Conservation (phyloP, 2,888 invertebrate genomes). For the Mimas tiliae region DNA sequence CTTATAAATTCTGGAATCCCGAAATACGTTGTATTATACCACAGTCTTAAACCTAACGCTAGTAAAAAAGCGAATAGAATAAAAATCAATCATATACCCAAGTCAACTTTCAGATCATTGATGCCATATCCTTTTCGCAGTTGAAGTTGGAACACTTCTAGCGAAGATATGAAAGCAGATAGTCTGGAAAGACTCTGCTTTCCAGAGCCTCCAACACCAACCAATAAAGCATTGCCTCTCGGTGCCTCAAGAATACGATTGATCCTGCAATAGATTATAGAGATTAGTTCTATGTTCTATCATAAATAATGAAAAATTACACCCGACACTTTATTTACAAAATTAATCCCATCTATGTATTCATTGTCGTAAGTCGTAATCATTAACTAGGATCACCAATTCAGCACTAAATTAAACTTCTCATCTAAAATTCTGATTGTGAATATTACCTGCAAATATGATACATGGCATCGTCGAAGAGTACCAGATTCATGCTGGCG, state of each 20-base stretch:
- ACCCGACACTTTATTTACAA: background rate
- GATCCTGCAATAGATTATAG: slow-evolving; percentile 83
- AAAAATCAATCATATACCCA: slow-evolving; percentile 57
- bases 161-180: slow-evolving; percentile 94
- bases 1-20: no score
- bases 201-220: slow-evolving; percentile 98
- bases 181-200: slow-evolving; percentile 96
- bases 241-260: slow-evolving; percentile 96
- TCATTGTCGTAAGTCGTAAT: no score
- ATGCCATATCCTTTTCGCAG: slow-evolving; percentile 95
- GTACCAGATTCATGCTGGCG: slow-evolving; percentile 96
- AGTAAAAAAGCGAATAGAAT: background rate
- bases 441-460: slow-evolving; percentile 91
- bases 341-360: no score
- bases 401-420: background rate
- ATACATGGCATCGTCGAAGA: slow-evolving; percentile 97
- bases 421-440: background rate
- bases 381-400: background rate
- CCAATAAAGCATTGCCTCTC: slow-evolving; percentile 94
- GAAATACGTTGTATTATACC: no score
- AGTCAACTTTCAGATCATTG: slow-evolving; percentile 90
- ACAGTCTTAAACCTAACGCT: background rate
- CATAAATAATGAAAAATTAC: background rate
- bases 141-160: slow-evolving; percentile 97
- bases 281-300: no score